These are phyloP conservation scores for Torymus texanus DNA, from an alignment of 2,888 invertebrate genomes.

Conservation along the genomic window DNA sequence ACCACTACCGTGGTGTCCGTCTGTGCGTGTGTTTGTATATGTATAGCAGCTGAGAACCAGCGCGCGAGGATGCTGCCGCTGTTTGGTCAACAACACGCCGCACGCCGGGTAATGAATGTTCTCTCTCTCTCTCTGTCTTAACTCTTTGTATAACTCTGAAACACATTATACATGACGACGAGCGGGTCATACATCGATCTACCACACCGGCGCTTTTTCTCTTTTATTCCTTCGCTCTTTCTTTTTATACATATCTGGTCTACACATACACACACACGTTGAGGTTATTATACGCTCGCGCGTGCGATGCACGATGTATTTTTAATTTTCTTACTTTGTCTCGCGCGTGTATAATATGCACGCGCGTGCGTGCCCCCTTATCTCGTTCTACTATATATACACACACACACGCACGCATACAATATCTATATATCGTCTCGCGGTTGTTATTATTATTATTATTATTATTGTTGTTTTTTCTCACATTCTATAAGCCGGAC, in stretches of 20 bases:
- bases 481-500: constrained; percentile 28
- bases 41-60: background rate
- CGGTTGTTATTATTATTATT: background rate
- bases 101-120: constrained; percentile 38
- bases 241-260: too few relatives aligned
- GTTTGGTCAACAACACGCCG: constrained; percentile 15
- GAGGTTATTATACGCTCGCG: too few relatives aligned
- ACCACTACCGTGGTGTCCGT: background rate
- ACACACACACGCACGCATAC: too few relatives aligned
- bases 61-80: constrained; percentile 6
- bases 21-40: background rate
- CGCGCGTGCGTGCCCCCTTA: too few relatives aligned
- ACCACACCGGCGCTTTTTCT: too few relatives aligned
- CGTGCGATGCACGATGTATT: constrained; percentile 7
- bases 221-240: too few relatives aligned
- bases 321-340: background rate
- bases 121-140: background rate
- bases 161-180: too few relatives aligned
- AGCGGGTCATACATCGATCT: too few relatives aligned
- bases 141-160: background rate
- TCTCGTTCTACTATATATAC: too few relatives aligned
- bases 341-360: too few relatives aligned
- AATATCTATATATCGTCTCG: too few relatives aligned
- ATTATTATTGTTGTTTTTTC: background rate
- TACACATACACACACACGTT: too few relatives aligned